phyloP scores from a whole-genome alignment of 2,797 vertebrate genomes.

The Premnoplex brunnescens region DNA sequence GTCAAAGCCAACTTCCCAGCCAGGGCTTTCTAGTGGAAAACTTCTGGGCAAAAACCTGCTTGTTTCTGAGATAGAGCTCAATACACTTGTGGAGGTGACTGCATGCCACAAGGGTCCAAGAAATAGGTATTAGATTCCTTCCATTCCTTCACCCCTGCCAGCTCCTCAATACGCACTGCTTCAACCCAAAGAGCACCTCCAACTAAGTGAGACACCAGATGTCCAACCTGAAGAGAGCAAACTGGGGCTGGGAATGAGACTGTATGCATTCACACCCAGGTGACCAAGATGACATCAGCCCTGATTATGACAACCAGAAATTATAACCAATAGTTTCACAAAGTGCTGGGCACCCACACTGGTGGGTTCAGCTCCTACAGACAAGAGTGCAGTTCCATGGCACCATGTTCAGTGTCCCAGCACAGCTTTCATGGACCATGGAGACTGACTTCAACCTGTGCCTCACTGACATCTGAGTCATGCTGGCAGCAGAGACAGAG shows the following conservation, averaged over 20 bases:
- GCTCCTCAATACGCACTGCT: not conserved
- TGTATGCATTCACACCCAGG: not conserved
- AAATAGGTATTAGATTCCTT: not conserved
- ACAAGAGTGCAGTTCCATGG: not conserved
- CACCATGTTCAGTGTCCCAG: not conserved
- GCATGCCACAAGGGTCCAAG: not conserved
- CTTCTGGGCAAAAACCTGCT: not conserved
- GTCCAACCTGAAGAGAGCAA: not conserved
- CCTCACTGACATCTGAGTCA: not conserved
- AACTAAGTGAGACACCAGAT: not conserved
- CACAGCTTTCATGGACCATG: not conserved
- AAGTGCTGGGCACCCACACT: not conserved
- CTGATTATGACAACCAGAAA: not conserved
- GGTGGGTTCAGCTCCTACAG: not conserved
- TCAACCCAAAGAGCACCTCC: not conserved
- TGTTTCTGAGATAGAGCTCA: not conserved
- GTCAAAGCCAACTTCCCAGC: not conserved
- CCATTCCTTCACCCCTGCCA: not conserved
- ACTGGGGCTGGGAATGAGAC: not conserved
- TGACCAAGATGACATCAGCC: not conserved
- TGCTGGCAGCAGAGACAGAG: not conserved
- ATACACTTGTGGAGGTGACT: accelerated
- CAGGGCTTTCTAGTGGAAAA: not conserved
- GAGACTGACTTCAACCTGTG: not conserved
- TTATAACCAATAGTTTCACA: not conserved